Conservation (phyloP, 2,113 vertebrate species). For the Philantomba maxwellii region DNA sequence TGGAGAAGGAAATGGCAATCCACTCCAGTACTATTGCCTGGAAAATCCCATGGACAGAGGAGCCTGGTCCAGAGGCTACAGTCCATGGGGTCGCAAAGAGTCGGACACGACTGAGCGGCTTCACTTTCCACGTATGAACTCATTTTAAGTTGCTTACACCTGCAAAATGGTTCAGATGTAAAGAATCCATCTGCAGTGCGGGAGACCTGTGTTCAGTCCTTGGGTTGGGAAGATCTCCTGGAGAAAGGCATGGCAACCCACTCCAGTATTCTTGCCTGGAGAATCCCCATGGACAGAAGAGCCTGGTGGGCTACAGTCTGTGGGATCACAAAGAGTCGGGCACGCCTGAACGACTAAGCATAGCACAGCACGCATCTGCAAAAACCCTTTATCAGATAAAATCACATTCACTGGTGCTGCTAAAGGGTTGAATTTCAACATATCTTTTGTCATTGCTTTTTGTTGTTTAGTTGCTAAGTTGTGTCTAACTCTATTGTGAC, state of each 20-base stretch:
- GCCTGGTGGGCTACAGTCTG: not conserved
- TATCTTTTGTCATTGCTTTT: not conserved
- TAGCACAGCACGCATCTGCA: not conserved
- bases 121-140: not conserved
- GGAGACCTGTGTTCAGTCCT: not conserved
- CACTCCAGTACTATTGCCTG: too few species aligned
- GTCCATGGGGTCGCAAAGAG: too few species aligned
- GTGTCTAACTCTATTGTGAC: not conserved
- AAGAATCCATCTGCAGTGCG: not conserved
- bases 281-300: not conserved
- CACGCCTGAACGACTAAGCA: not conserved
- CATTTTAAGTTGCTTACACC: not conserved
- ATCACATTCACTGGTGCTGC: not conserved
- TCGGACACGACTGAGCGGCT: too few species aligned
- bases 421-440: not conserved
- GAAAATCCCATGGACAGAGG: too few species aligned
- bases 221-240: not conserved
- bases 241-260: not conserved
- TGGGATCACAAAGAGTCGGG: not conserved
- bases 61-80: too few species aligned
- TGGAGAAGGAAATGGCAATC: too few species aligned
- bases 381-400: not conserved
- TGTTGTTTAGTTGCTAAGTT: not conserved
- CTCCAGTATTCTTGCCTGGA: not conserved
- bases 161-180: not conserved